Conservation (phyloP, 2,888 invertebrate species). For the Drosophila prolongata region DNA sequence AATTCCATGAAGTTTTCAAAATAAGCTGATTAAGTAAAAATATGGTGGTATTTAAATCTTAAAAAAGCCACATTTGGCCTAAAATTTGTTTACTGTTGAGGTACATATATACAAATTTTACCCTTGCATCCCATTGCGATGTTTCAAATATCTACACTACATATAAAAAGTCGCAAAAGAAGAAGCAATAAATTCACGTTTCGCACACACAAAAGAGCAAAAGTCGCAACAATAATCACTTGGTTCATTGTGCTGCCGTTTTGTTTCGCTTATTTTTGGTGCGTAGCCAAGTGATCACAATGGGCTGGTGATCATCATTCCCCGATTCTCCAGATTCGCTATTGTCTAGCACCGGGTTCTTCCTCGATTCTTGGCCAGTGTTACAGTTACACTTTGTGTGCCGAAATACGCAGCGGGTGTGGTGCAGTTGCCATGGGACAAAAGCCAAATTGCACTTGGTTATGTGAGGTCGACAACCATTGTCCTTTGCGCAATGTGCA, state of each 20-base stretch:
- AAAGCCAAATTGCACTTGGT: slow-evolving; percentile 72
- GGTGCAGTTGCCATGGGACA: slow-evolving; percentile 43
- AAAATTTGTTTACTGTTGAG: too few relatives aligned
- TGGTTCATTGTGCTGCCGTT: slow-evolving; percentile 34
- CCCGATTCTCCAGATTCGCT: slow-evolving; percentile 33
- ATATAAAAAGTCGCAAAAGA: slow-evolving; percentile 33
- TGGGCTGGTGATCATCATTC: slow-evolving; percentile 50
- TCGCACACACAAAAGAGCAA: slow-evolving; percentile 55
- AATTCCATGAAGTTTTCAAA: too few relatives aligned
- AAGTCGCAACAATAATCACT: slow-evolving; percentile 63
- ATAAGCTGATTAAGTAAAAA: too few relatives aligned
- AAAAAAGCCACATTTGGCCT: too few relatives aligned
- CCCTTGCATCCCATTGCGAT: background rate
- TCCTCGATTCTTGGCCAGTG: slow-evolving; percentile 31
- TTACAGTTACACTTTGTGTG: slow-evolving; percentile 63
- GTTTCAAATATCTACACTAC: slow-evolving; percentile 4
- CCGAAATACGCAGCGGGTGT: slow-evolving; percentile 70
- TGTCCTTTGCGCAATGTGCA: slow-evolving; percentile 78
- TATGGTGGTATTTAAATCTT: too few relatives aligned
- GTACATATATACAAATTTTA: background rate
- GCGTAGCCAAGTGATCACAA: slow-evolving; percentile 57
- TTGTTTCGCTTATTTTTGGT: slow-evolving; percentile 39
- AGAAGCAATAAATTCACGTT: slow-evolving; percentile 65
- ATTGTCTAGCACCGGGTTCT: slow-evolving; percentile 28
- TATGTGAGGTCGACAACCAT: slow-evolving; percentile 44